Base-by-base conservation (phyloP, 2,113 vertebrate species). In the Lathamus discolor region DNA sequence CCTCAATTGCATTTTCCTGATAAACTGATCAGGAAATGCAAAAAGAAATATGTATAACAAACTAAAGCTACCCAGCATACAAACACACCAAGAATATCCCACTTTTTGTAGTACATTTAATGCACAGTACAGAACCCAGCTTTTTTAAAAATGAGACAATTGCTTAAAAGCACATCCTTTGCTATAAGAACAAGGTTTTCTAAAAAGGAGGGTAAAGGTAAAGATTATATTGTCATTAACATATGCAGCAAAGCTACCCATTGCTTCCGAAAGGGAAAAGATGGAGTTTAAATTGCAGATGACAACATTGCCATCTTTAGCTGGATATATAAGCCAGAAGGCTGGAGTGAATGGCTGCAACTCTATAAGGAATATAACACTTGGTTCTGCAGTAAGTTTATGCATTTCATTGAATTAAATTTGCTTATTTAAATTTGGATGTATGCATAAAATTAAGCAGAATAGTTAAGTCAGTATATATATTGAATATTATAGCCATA, bases 1-100 rank as follows among this genome's bases (percentile, higher is more conserved):
- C 37, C 96, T 95, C 94, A 95, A 29, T 92, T 97, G 59, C 59
- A 44, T 97, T 97, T 97, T 96, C 62, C 89, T 92, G 89, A 93
- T 92, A 94, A 94, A 96, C 12, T 72, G 43, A 66, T 31, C 54
- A 55, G 31, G 17, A 33, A 33, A 59, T 35, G 96, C 78, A 95
- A 93, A 97, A 97, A 95, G 25, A 86, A 93, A 75, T 29, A 43
- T 79, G 59, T 87, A 41, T 73, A 96, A 95, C 83, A 43, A 90
- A 95, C n/a, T 66, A 94, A 95, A 95, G 59, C 49, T 79, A 69
- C 64, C 84, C 67, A 72, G 31, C 23, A 63, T 27, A 35, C 10
- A 61, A 79, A 37, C 13, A 54, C 51, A 72, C 17, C 29, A 57
- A 82, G 41, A 69, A 59, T 64, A n/a, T 17, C 1, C 9, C 74